Percentiles rank a stretch among this genome's conserved stretches.
phyloP scores from a whole-genome alignment of 2,888 invertebrate genomes.

The Trimorus sp. region DNA sequence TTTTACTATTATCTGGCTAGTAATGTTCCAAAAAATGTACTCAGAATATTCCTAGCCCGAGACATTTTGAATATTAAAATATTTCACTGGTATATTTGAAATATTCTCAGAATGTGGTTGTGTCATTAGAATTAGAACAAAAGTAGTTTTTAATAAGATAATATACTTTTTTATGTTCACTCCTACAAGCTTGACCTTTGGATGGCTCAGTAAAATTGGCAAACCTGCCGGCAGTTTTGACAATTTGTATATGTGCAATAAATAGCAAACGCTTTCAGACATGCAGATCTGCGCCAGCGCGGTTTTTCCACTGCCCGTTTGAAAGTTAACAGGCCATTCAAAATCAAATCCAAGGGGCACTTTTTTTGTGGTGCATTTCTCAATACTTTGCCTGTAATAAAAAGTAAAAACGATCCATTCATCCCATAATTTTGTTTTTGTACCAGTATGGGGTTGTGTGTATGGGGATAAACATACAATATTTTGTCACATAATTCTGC shows the following conservation, averaged over 20 bases:
- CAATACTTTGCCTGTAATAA: conserved; percentile 77
- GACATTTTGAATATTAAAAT: not conserved
- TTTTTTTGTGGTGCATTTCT: conserved; percentile 73
- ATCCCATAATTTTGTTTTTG: not conserved
- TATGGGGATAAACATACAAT: conserved; percentile 74
- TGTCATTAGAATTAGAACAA: not conserved
- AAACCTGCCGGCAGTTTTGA: conserved; percentile 84
- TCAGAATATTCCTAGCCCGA: too few species aligned
- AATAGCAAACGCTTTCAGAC: conserved; percentile 82
- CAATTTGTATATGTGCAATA: conserved; percentile 84
- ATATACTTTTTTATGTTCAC: conserved; percentile 85
- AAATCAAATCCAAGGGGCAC: conserved; percentile 86
- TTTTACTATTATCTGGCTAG: too few species aligned
- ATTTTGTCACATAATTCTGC: conserved; percentile 76
- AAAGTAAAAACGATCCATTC: not conserved
- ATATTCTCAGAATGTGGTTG: too few species aligned
- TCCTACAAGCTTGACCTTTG: conserved; percentile 84
- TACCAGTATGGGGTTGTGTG: too few species aligned
- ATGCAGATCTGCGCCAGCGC: conserved; percentile 86
- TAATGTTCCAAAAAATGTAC: too few species aligned
- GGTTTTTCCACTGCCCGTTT: conserved; percentile 84
- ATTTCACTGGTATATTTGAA: not conserved
- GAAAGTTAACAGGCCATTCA: conserved; percentile 86
- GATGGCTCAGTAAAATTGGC: conserved; percentile 83
- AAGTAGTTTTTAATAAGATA: not conserved